These are phyloP conservation scores for Drosophila nigricruria DNA, from an alignment of 2,888 invertebrate species.

Conservation along the genomic window DNA sequence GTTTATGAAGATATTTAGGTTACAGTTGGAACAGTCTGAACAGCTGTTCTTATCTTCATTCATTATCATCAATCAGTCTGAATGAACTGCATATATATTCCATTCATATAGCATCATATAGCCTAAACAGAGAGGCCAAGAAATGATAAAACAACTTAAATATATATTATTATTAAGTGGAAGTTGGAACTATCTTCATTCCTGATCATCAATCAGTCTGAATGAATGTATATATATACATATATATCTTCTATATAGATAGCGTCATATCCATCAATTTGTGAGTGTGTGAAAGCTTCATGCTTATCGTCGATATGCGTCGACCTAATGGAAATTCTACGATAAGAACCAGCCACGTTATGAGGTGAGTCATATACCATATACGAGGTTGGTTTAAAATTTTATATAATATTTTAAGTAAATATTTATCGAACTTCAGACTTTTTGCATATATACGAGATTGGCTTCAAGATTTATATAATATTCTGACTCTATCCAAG, in stretches of 20 bases:
- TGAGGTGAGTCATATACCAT: constrained; percentile 9
- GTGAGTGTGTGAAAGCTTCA: background rate
- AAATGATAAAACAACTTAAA: no score
- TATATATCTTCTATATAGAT: background rate
- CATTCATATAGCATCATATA: no score
- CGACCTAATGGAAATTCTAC: background rate
- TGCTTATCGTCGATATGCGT: constrained; percentile 1
- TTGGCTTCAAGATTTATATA: no score
- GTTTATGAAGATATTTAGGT: no score
- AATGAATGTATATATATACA: background rate
- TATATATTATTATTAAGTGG: no score
- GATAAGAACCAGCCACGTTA: constrained; percentile 33
- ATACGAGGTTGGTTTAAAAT: background rate
- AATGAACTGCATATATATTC: no score
- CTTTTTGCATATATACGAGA: no score
- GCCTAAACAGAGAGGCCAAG: no score
- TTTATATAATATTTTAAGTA: background rate
- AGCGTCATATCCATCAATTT: background rate
- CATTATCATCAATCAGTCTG: no score
- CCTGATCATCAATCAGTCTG: background rate
- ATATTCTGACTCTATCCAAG: no score
- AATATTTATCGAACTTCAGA: background rate
- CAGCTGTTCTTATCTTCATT: background rate
- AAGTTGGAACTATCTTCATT: no score
- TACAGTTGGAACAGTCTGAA: no score